Percentiles rank a stretch among this genome's conserved stretches.
Conservation (phyloP, 2,888 invertebrate species). For the Luperina testacea region DNA sequence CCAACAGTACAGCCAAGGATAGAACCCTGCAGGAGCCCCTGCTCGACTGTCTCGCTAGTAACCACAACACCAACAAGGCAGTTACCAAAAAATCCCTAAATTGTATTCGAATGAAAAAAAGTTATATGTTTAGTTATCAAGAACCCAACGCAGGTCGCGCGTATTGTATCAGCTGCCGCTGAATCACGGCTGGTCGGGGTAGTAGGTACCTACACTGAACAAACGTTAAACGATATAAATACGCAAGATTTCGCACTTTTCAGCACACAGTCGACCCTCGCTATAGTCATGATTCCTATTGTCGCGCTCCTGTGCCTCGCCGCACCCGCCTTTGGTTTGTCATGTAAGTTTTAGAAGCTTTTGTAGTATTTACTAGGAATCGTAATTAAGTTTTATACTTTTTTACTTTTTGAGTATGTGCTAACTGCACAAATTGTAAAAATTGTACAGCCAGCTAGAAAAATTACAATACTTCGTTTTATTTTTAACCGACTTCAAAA, state of each 20-base stretch:
- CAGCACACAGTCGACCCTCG: neutral
- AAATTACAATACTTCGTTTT: too few relatives aligned
- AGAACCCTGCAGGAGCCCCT: too few relatives aligned
- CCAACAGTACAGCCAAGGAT: too few relatives aligned
- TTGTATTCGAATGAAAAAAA: neutral
- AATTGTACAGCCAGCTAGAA: too few relatives aligned
- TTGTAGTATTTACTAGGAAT: neutral
- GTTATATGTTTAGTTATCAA: neutral
- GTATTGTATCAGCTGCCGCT: neutral
- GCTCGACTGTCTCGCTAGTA: too few relatives aligned
- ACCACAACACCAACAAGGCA: too few relatives aligned
- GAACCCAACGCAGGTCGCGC: neutral
- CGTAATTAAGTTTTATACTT: too few relatives aligned
- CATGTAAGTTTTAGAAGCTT: neutral
- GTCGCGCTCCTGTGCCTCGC: neutral
- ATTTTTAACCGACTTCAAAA: too few relatives aligned
- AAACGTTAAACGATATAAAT: neutral
- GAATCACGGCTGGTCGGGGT: neutral
- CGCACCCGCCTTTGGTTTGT: neutral
- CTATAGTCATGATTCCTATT: neutral
- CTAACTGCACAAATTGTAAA: too few relatives aligned
- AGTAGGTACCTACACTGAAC: neutral
- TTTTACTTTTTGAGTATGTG: too few relatives aligned
- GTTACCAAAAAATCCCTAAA: neutral
- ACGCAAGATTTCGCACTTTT: neutral